These are phyloP conservation scores for Elaphurus davidianus DNA, from an alignment of 2,113 vertebrate species.

Conservation along the genomic window DNA sequence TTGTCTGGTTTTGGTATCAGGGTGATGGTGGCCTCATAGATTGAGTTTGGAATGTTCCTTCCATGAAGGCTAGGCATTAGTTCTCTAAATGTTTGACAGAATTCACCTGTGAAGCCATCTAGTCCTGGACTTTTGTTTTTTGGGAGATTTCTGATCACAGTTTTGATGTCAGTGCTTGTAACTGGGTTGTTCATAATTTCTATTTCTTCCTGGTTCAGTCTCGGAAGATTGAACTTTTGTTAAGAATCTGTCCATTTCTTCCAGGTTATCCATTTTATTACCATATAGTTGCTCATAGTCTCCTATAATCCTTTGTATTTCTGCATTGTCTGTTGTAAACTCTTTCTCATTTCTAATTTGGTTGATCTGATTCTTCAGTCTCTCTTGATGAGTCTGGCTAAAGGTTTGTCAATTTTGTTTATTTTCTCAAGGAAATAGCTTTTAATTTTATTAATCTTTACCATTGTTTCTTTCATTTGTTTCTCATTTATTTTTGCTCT, in stretches of 20 bases:
- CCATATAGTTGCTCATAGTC: neutral
- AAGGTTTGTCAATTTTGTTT: neutral
- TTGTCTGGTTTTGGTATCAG: neutral
- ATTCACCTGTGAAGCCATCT: neutral
- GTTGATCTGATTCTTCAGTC: neutral
- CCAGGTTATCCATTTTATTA: neutral
- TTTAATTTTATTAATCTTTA: neutral
- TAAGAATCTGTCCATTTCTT: neutral
- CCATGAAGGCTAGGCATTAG: neutral
- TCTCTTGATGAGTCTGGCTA: neutral
- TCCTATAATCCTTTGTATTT: neutral
- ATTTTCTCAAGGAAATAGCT: neutral
- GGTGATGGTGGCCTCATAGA: neutral
- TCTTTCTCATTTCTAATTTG: neutral
- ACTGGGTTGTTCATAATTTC: neutral
- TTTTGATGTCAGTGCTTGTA: rapidly evolving
- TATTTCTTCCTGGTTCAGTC: neutral
- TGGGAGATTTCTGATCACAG: neutral
- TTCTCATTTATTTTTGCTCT: neutral
- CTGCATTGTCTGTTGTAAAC: neutral
- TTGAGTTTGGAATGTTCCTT: neutral
- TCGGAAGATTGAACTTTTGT: neutral
- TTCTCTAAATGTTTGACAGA: neutral
- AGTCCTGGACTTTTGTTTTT: neutral
- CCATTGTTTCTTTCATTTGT: neutral